Conservation (phyloP, 2,797 vertebrate species). For the Telmatherina bonti region DNA sequence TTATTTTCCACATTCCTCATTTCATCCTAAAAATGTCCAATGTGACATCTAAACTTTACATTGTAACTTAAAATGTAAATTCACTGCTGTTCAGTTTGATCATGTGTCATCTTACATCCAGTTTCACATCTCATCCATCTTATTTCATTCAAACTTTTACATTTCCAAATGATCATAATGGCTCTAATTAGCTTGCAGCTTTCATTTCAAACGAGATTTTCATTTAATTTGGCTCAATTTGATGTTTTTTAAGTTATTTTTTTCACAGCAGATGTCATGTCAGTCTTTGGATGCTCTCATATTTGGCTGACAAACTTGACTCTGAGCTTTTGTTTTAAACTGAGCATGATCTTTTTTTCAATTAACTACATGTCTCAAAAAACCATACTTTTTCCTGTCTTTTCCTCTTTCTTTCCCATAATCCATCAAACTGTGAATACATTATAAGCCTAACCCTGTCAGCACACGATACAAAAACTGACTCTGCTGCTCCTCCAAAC, state of each 20-base stretch:
- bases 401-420: slow-evolving; percentile 26
- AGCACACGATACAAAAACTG: slow-evolving; percentile 23
- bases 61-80: not conserved
- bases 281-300: no score
- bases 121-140: no score
- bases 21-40: not conserved
- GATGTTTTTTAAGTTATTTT: not conserved
- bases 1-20: not conserved
- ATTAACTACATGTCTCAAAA: slow-evolving; percentile 20
- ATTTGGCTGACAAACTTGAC: not conserved
- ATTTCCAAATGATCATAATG: not conserved
- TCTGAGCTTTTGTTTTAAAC: slow-evolving; percentile 23
- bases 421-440: slow-evolving; percentile 35
- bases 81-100: not conserved
- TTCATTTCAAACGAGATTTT: not conserved
- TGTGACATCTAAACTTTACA: not conserved
- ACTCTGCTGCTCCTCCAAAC: slow-evolving; percentile 27
- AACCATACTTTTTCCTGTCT: slow-evolving; percentile 8
- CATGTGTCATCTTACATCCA: not conserved
- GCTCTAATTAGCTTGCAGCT: not conserved
- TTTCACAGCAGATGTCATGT: not conserved
- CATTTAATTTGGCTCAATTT: not conserved
- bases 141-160: no score
- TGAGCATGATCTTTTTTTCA: slow-evolving; percentile 10
- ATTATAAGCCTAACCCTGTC: slow-evolving; percentile 21